Conservation (phyloP, 2,113 vertebrate genomes). For the Polypterus senegalus region DNA sequence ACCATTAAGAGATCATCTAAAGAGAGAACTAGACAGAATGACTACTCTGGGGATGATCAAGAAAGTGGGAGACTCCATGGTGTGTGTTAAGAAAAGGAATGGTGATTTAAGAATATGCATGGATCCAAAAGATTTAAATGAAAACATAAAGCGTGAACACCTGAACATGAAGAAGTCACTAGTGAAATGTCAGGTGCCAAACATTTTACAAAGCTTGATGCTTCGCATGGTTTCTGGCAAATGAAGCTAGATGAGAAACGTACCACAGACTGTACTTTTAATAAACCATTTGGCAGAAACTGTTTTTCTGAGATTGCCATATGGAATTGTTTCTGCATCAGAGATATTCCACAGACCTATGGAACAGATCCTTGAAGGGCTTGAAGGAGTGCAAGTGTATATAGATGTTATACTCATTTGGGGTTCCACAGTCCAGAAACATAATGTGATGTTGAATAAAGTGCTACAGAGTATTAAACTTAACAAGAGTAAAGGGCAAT, state of each 20-base stretch:
- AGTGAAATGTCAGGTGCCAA: background rate
- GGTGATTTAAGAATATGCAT: background rate
- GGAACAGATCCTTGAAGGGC: background rate
- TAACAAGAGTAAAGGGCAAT: too few species aligned
- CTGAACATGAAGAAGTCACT: background rate
- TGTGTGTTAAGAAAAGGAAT: background rate
- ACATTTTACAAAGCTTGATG: background rate
- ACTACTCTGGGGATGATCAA: background rate
- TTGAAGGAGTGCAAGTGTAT: conserved; percentile 4
- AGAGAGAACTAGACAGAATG: background rate
- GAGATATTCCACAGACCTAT: background rate
- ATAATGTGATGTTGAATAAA: background rate
- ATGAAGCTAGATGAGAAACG: background rate
- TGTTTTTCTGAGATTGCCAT: background rate
- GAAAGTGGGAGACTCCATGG: background rate
- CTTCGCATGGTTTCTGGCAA: background rate
- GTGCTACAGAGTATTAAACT: too few species aligned
- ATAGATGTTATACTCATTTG: background rate
- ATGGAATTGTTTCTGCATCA: background rate
- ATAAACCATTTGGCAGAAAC: background rate
- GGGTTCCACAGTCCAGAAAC: conserved; percentile 1
- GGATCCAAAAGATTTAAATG: background rate
- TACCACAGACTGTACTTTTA: background rate
- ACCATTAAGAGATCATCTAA: background rate
- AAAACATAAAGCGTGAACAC: background rate